Evolutionary conservation across 2,888 invertebrate genomes (phyloP), one percentile per base, ranked within the genome.

Genomic region (Coelopa pilipes): DNA sequence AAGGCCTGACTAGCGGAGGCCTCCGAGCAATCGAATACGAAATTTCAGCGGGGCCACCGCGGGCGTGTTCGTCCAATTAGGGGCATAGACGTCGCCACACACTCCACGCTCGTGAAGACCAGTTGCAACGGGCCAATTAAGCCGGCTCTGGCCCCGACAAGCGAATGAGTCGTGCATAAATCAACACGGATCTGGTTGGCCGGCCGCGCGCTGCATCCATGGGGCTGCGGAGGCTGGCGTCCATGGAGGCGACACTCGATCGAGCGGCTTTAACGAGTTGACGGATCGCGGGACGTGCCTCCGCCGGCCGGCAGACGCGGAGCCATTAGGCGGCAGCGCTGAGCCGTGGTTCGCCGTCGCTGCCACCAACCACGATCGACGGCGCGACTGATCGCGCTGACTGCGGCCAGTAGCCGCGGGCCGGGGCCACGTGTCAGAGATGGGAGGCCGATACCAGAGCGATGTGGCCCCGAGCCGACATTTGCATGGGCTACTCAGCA

Each of bases 271-370:
- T 84, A 85, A 84, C 81, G 85, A 82, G 81, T 85, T 85, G 83
- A 85, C 83, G 85, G 83, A 83, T 83, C 83, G 83, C 81, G 82
- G 81, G 83, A 81, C 82, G 81, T 80, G 80, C 81, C 81, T 80
- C 81, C 78, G 81, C 81, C 81, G 83, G 85, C 83, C 83, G 81
- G 79, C 81, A 80, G 80, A 84, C 83, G 85, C 83, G 84, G 86
- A 85, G 85, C 84, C 85, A 85, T 85, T 85, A 84, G 85, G 83
- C 84, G 84, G 21, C 50, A 19, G 7, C n/a, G 65, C 1, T 62
- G 34, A 17, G 50, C 70, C 10, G 10, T 21, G 46, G 72, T 76
- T 78, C 75, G 74, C 76, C 75, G 76, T 78, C 79, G 78, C 76
- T 81, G 79, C 82, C 85, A 85, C 84, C 84, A 84, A 82, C 83